These are phyloP conservation scores for Lutraria rhynchaena DNA, from an alignment of 1,140 invertebrate species.

Conservation along the genomic window DNA sequence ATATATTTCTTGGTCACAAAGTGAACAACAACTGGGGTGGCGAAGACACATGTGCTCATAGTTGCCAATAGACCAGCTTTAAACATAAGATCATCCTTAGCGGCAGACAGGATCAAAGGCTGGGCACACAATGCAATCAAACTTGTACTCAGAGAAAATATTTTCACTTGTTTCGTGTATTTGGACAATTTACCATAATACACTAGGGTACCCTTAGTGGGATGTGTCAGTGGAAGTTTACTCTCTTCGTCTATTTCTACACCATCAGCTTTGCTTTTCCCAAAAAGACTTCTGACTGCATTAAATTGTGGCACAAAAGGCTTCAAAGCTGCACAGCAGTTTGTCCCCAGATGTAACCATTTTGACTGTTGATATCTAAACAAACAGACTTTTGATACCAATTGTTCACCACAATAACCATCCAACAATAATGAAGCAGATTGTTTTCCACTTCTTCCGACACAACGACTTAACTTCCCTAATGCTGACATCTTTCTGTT, in stretches of 20 bases:
- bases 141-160: slow-evolving; percentile 91
- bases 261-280: no score
- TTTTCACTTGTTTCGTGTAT: slow-evolving; percentile 89
- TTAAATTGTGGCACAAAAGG: no score
- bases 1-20: slow-evolving; percentile 93
- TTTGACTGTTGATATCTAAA: no score
- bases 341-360: no score
- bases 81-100: slow-evolving; percentile 79
- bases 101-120: slow-evolving; percentile 86
- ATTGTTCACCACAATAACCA: no score
- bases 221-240: slow-evolving; percentile 57
- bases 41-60: slow-evolving; percentile 90
- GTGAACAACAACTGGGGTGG: slow-evolving; percentile 92
- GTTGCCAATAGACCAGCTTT: slow-evolving; percentile 86
- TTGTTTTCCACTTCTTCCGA: no score
- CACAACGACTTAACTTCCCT: no score
- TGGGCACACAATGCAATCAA: slow-evolving; percentile 87
- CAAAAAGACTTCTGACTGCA: no score
- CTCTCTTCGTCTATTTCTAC: slow-evolving; percentile 19
- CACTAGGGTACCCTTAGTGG: slow-evolving; percentile 79
- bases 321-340: no score
- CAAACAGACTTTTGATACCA: no score
- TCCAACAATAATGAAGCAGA: no score
- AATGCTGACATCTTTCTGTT: no score
- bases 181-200: slow-evolving; percentile 87